Evolutionary conservation across 2,797 vertebrate genomes (phyloP), one percentile per base, ranked within the genome.

Genomic region (Anniella stebbinsi): DNA sequence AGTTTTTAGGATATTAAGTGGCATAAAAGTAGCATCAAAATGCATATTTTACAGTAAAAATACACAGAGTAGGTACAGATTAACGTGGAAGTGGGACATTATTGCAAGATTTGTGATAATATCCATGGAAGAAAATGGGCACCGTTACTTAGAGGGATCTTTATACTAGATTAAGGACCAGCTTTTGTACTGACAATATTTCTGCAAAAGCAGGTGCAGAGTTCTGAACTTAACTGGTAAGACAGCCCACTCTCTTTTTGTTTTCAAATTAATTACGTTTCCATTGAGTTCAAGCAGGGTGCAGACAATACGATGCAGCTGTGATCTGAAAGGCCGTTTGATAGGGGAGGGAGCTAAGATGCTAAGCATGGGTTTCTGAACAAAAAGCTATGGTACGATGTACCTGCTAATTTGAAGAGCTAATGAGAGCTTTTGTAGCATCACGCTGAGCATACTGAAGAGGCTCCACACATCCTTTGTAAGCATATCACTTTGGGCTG

Each of bases 391-490:
- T 89, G 78, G 88, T 87, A 80, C 80, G 76, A 89, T 78, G 90
- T 88, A 95, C 83, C 91, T 93, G 84, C 38, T 94, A 92, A 96
- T 95, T 97, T 94, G 92, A 92, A 92, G 89, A 84, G 41, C 57
- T 96, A 93, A 94, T 93, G 90, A 93, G 93, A 91, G 93, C 94
- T 93, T 95, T 94, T 85, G 73, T 91, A 88, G 75, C 45, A 54
- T 90, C 91, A 70, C 38, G 90, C 91, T 96, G 86, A 41, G 69
- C 86, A 18, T 89, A 86, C 89, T 90, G 76, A 75, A 82, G 93
- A 90, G 93, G 5, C 3, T 94, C 92, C 87, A 57, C 90, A 84
- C 48, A 60, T 88, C 78, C 72, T 23, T 94, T 93, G 83, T 91
- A 36, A 83, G 80, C 82, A 69, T 30, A 54, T 70, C 87, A 88